Percentiles rank a stretch among this genome's conserved stretches.
phyloP scores from a whole-genome alignment of 2,888 invertebrate species.

The Lutraria lutraria region DNA sequence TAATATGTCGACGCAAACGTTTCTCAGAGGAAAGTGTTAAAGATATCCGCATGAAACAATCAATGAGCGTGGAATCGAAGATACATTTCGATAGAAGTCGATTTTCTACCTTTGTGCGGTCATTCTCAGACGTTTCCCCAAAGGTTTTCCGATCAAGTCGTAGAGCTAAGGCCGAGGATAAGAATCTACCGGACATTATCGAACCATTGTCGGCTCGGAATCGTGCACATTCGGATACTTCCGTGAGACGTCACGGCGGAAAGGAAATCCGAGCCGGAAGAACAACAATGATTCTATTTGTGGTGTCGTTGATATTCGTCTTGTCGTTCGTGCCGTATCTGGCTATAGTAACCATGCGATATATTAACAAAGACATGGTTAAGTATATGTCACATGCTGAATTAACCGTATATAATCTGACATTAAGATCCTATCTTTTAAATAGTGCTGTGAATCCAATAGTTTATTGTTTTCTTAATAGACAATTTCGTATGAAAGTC shows the following conservation, averaged over 20 bases:
- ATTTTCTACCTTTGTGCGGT: conserved; percentile 51
- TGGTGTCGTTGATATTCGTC: conserved; percentile 73
- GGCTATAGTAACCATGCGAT: conserved; percentile 69
- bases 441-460: conserved; percentile 76
- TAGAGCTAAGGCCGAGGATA: conserved; percentile 1
- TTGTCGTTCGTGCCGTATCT: conserved; percentile 77
- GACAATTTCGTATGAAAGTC: conserved; percentile 64
- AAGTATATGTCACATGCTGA: conserved; percentile 53
- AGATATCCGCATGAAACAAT: background rate
- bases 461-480: conserved; percentile 72
- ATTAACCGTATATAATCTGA: conserved; percentile 69
- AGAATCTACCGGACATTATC: conserved; percentile 40
- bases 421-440: conserved; percentile 71
- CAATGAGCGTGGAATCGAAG: background rate
- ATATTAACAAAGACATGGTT: conserved; percentile 55
- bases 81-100: conserved; percentile 26
- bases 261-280: conserved; percentile 67
- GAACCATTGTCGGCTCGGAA: conserved; percentile 48
- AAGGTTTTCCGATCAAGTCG: conserved; percentile 28
- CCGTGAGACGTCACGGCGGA: conserved; percentile 65
- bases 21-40: conserved; percentile 20
- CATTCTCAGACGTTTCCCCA: conserved; percentile 58
- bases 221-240: conserved; percentile 58
- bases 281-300: conserved; percentile 75
- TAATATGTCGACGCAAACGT: conserved; percentile 51